A percentile compares a stretch with the other conserved stretches of the same genome.
phyloP scores from a whole-genome alignment of 2,797 vertebrate genomes.

The Thaleichthys pacificus region DNA sequence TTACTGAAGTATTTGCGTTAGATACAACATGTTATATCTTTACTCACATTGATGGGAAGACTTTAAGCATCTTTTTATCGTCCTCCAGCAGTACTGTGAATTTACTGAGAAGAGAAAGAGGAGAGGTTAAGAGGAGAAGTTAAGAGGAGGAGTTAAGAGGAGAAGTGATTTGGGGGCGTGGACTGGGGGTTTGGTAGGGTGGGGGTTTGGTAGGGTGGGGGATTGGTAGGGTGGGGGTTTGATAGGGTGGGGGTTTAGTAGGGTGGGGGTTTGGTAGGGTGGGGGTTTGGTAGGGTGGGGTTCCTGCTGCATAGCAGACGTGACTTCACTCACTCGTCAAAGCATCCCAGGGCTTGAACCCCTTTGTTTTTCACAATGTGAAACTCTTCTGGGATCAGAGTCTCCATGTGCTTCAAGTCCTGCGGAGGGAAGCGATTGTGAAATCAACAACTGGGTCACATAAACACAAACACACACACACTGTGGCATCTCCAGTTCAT shows the following conservation, averaged over 20 bases:
- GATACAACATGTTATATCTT: neutral
- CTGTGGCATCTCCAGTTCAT: too few species aligned
- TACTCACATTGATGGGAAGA: conserved; percentile 89
- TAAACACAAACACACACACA: neutral
- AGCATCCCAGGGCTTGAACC: conserved; percentile 78
- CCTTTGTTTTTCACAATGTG: conserved; percentile 85
- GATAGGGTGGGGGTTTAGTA: too few species aligned
- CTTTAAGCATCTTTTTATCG: conserved; percentile 75
- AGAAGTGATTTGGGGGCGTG: neutral
- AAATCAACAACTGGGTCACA: neutral
- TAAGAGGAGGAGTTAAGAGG: conserved; percentile 14
- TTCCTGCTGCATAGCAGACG: neutral
- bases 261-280: too few species aligned
- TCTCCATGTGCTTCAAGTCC: conserved; percentile 64
- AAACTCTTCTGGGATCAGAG: conserved; percentile 86
- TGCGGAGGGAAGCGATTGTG: conserved; percentile 45
- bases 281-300: too few species aligned
- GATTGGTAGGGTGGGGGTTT: too few species aligned
- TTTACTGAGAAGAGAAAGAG: conserved; percentile 72
- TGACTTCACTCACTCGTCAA: conserved; percentile 79
- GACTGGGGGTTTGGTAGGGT: too few species aligned
- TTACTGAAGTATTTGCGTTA: too few species aligned
- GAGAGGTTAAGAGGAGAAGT: conserved; percentile 7
- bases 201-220: too few species aligned
- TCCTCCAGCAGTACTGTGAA: conserved; percentile 87